Evolutionary conservation across 2,113 vertebrate genomes (phyloP).

Genomic region (Tonatia bakeri): DNA sequence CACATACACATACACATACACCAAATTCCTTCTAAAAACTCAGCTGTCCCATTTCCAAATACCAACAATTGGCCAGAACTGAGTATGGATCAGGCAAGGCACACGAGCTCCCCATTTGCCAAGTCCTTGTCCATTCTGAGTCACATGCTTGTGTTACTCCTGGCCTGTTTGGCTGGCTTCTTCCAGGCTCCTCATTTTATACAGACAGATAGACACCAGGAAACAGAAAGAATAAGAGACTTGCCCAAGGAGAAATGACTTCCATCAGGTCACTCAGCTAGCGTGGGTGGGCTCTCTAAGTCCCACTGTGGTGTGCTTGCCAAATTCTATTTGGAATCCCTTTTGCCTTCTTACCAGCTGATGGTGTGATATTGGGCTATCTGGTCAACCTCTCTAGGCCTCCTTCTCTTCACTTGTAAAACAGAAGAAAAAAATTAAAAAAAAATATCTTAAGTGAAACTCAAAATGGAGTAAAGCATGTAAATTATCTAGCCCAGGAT

Average conservation of each 20-base stretch:
- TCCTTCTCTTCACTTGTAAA: background rate
- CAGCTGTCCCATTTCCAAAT: background rate
- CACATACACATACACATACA: background rate
- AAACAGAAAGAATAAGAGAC: background rate
- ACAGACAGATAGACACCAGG: background rate
- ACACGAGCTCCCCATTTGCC: fast-evolving
- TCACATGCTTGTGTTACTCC: background rate
- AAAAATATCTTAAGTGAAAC: background rate
- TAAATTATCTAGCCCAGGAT: background rate
- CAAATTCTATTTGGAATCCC: background rate
- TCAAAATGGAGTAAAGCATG: background rate
- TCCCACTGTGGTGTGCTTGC: background rate
- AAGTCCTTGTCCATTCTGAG: background rate
- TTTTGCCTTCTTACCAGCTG: background rate
- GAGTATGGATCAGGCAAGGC: background rate
- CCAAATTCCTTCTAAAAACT: background rate
- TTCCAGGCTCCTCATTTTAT: background rate
- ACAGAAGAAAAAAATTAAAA: background rate
- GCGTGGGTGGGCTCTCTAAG: background rate
- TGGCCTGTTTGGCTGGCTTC: too few species aligned
- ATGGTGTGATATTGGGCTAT: background rate
- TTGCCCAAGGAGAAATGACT: background rate
- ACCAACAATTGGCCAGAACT: background rate
- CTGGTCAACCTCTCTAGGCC: background rate
- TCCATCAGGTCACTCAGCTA: background rate